Percentiles rank a stretch among this genome's conserved stretches.
Evolutionary conservation across 2,888 invertebrate genomes (phyloP).

Genomic region (Atethmia centrago): DNA sequence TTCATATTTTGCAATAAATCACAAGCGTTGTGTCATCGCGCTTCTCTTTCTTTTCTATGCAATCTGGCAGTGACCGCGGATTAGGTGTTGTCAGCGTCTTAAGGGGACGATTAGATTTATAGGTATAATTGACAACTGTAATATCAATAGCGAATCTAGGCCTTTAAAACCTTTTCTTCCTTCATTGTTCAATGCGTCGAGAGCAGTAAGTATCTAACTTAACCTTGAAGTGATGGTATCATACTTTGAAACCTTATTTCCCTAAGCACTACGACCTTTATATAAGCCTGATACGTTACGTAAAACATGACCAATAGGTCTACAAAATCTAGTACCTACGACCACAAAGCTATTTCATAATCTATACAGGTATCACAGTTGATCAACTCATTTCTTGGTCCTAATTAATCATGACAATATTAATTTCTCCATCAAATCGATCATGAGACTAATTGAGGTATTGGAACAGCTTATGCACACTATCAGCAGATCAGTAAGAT

Average conservation of each 20-base stretch:
- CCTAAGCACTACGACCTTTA: neutral
- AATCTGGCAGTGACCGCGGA: too few relatives aligned
- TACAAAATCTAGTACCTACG: neutral
- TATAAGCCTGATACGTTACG: neutral
- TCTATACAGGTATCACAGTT: neutral
- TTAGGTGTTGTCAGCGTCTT: too few relatives aligned
- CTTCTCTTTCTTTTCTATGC: too few relatives aligned
- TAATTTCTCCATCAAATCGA: constrained; percentile 50
- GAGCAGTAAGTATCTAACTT: neutral
- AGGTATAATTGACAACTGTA: neutral
- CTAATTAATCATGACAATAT: constrained; percentile 52
- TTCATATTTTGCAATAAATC: too few relatives aligned
- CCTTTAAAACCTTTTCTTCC: neutral
- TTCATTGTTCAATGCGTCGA: neutral
- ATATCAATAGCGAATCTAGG: neutral
- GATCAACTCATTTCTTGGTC: constrained; percentile 11
- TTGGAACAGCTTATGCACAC: constrained; percentile 9
- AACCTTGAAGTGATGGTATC: neutral
- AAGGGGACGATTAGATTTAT: too few relatives aligned
- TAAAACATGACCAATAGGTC: neutral
- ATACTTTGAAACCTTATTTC: neutral
- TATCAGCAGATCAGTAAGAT: constrained; percentile 44
- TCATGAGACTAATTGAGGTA: constrained; percentile 43
- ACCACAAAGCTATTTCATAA: constrained; percentile 9
- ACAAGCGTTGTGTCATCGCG: too few relatives aligned